These are phyloP conservation scores for Orthonychiurus folsomi DNA, from an alignment of 2,888 invertebrate species.

Conservation along the genomic window DNA sequence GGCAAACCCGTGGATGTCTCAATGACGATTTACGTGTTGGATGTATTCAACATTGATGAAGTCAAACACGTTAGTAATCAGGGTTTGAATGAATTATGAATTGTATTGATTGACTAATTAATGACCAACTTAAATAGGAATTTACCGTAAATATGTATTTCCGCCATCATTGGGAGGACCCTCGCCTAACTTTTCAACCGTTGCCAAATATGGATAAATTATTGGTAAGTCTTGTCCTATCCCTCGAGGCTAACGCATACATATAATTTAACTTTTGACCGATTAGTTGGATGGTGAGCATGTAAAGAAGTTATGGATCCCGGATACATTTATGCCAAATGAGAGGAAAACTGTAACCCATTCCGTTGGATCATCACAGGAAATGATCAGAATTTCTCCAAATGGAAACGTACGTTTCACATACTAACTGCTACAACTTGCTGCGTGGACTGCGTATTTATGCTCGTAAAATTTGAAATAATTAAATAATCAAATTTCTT, in stretches of 20 bases:
- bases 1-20: constrained; percentile 11
- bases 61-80: constrained; percentile 24
- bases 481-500: background rate
- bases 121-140: constrained; percentile 20
- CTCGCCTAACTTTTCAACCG: constrained; percentile 19
- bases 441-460: too few species aligned
- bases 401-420: constrained; percentile 19
- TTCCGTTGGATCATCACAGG: constrained; percentile 18
- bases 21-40: constrained; percentile 18
- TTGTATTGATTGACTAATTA: background rate
- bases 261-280: too few species aligned
- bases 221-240: constrained; percentile 2
- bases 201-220: constrained; percentile 6
- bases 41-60: constrained; percentile 31
- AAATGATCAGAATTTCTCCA: constrained; percentile 19
- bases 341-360: constrained; percentile 19
- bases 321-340: constrained; percentile 28
- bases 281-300: constrained; percentile 21
- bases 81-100: background rate
- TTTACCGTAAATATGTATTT: constrained; percentile 27
- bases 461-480: too few species aligned
- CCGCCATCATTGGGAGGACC: constrained; percentile 27
- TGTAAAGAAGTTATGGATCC: constrained; percentile 26
- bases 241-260: too few species aligned
- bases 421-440: too few species aligned